phyloP scores from a whole-genome alignment of 2,888 invertebrate species.

The Drosophila borborema region DNA sequence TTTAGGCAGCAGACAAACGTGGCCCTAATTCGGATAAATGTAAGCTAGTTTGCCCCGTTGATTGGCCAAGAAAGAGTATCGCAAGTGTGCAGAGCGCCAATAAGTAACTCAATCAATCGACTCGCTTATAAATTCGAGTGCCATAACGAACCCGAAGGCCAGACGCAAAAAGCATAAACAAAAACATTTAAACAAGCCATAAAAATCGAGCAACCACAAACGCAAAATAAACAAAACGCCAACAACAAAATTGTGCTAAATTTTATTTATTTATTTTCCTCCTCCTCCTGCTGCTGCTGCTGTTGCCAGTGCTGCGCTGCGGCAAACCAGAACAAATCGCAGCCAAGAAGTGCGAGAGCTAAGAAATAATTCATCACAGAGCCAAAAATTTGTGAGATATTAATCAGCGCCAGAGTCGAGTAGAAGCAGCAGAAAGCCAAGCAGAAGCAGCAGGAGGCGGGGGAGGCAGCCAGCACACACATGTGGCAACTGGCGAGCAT shows the following conservation, averaged over 20 bases:
- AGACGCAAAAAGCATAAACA: conserved; percentile 22
- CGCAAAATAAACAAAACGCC: conserved; percentile 56
- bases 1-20: neutral
- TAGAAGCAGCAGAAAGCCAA: neutral
- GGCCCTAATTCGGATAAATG: conserved; percentile 21
- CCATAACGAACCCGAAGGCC: conserved; percentile 31
- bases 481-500: conserved; percentile 60
- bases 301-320: neutral
- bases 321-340: conserved; percentile 55
- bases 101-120: conserved; percentile 75
- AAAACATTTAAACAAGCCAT: conserved; percentile 66
- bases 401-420: conserved; percentile 54
- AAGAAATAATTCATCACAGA: conserved; percentile 76
- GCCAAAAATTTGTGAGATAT: conserved; percentile 71
- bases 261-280: conserved; percentile 63
- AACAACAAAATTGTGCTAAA: conserved; percentile 63
- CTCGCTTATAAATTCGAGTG: conserved; percentile 45
- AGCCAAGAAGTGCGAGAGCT: conserved; percentile 53
- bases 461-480: conserved; percentile 25
- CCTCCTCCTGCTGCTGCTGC: neutral
- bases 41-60: conserved; percentile 17
- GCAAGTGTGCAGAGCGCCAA: conserved; percentile 24
- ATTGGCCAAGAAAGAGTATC: conserved; percentile 23
- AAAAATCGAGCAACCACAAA: conserved; percentile 63
- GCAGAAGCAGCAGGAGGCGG: no score